Evolutionary conservation across 1,140 invertebrate species (phyloP).

Genomic region (Drosophila varians): DNA sequence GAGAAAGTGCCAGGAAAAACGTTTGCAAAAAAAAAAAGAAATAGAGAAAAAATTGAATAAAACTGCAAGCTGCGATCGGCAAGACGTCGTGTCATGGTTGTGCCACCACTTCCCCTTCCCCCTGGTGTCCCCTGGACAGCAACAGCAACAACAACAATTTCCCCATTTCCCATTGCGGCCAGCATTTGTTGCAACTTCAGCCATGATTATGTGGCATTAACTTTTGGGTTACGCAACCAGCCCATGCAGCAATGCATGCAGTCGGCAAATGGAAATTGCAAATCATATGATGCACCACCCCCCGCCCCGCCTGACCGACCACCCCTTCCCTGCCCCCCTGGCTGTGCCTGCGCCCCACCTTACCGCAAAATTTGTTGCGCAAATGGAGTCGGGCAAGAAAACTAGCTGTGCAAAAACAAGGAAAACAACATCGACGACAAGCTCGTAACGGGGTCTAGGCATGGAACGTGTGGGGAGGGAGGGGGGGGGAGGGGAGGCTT

Average conservation of each 20-base stretch:
- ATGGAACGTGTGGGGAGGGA: slow-evolving; percentile 1
- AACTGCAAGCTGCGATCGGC: slow-evolving; percentile 29
- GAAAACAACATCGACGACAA: slow-evolving; percentile 63
- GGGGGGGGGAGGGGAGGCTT: slow-evolving; percentile 12
- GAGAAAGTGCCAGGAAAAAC: slow-evolving; percentile 79
- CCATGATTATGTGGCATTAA: slow-evolving; percentile 82
- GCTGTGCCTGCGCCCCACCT: neutral
- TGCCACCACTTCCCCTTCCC: neutral
- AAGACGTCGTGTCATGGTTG: slow-evolving; percentile 66
- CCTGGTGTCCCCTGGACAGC: slow-evolving; percentile 30
- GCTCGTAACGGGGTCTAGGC: slow-evolving; percentile 7
- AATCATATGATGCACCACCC: slow-evolving; percentile 64
- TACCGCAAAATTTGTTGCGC: slow-evolving; percentile 61
- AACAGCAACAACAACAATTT: slow-evolving; percentile 65
- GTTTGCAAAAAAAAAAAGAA: slow-evolving; percentile 1
- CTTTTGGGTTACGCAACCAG: slow-evolving; percentile 76
- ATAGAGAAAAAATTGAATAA: slow-evolving; percentile 11
- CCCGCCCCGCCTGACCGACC: neutral
- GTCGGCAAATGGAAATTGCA: slow-evolving; percentile 69
- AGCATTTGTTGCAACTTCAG: slow-evolving; percentile 74
- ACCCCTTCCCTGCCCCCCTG: neutral
- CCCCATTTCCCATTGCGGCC: slow-evolving; percentile 75
- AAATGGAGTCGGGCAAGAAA: slow-evolving; percentile 62
- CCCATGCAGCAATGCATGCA: slow-evolving; percentile 60
- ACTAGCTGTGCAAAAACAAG: slow-evolving; percentile 52